Evolutionary conservation across 2,888 invertebrate genomes (phyloP), one percentile per base, ranked within the genome.

Genomic region (Theodoxus fluviatilis): DNA sequence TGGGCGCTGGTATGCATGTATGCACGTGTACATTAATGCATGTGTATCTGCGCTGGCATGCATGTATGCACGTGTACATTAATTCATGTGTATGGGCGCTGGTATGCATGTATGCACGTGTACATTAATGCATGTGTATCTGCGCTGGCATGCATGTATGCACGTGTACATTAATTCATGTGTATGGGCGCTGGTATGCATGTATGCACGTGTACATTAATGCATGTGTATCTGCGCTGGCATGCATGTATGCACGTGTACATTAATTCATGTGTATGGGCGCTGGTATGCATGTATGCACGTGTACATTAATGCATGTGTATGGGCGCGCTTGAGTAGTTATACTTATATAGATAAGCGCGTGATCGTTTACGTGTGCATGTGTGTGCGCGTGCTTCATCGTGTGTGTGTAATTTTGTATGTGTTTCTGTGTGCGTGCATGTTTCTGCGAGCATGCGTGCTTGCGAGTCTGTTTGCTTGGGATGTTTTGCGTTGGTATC

Each of bases 321-420:
- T n/a, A n/a, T n/a, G n/a, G n/a, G n/a, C n/a, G n/a, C n/a, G n/a
- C n/a, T n/a, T n/a, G n/a, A n/a, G n/a, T n/a, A n/a, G n/a, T n/a
- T n/a, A n/a, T n/a, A n/a, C n/a, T n/a, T n/a, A n/a, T n/a, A n/a
- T n/a, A n/a, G n/a, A 25, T 9, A 52, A 9, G 52, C 6, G n/a
- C 4, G 52, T 9, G 25, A 6, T n/a, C 6, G n/a, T 25, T n/a
- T 4, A 52, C 7, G n/a, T 52, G 25, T 25, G 52, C 25, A 52
- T 18, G n/a, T 18, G 25, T 52, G 52, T 52, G n/a, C 25, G 52
- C n/a, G 25, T 52, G n/a, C 25, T 4, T 52, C 31, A 7, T 6
- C 33, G 61, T n/a, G 61, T 61, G 61, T 35, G 31, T n/a, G n/a
- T n/a, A n/a, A n/a, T n/a, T n/a, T n/a, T 61, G 61, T 35, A 35